Conservation (phyloP, 2,113 vertebrate species). For the Sander lucioperca region DNA sequence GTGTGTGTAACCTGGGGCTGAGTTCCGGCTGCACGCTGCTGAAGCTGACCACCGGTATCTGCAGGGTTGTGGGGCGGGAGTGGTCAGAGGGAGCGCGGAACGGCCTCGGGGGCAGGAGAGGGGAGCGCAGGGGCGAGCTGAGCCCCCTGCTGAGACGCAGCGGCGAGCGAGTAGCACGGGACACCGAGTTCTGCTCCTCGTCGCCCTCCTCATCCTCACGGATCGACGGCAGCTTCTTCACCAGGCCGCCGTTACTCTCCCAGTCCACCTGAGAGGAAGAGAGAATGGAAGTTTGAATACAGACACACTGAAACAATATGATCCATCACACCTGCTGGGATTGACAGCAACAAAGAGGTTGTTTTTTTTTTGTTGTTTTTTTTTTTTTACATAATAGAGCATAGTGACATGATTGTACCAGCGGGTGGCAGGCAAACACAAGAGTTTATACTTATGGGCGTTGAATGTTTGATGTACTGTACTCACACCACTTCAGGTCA, state of each 20-base stretch:
- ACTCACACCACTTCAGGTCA: neutral
- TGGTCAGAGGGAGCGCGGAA: conserved; percentile 80
- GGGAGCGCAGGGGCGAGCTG: conserved; percentile 85
- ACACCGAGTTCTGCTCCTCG: conserved; percentile 79
- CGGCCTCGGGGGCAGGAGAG: conserved; percentile 80
- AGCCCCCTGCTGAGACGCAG: conserved; percentile 80
- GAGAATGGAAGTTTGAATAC: neutral
- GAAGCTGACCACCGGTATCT: conserved; percentile 86
- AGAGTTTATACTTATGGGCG: neutral
- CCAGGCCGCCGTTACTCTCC: conserved; percentile 86
- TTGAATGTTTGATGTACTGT: neutral
- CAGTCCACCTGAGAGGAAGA: conserved; percentile 79
- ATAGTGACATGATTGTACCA: conserved; percentile 32
- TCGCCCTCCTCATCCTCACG: conserved; percentile 87
- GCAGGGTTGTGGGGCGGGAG: conserved; percentile 81
- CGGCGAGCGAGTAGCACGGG: conserved; percentile 78
- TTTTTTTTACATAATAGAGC: too few species aligned
- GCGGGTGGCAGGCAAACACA: conserved; percentile 51
- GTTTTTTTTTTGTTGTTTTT: too few species aligned
- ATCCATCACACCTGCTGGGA: neutral
- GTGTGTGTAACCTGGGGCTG: conserved; percentile 83
- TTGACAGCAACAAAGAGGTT: too few species aligned
- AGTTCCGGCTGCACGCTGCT: conserved; percentile 80
- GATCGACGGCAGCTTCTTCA: conserved; percentile 88
- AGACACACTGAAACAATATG: neutral